These are phyloP conservation scores for Anhinga rufa DNA, from an alignment of 2,113 vertebrate species.

Conservation along the genomic window DNA sequence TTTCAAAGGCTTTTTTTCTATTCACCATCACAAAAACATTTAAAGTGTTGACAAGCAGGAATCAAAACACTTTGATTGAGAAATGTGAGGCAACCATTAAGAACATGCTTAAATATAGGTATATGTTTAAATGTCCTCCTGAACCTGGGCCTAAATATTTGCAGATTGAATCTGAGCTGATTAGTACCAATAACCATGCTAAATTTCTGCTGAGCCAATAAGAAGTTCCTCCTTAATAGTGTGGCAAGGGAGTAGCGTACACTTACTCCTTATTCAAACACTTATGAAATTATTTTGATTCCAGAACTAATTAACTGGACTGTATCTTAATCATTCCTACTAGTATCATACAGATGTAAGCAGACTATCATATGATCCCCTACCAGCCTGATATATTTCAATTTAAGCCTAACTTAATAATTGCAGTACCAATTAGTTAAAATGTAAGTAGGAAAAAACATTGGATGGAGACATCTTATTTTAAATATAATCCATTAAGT, in stretches of 20 bases:
- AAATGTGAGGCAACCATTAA: background rate
- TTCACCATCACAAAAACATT: background rate
- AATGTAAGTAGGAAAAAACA: conserved; percentile 50
- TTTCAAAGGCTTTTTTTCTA: background rate
- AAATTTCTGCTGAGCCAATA: background rate
- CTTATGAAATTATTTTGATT: conserved; percentile 24
- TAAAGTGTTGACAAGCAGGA: background rate
- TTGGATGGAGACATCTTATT: conserved; percentile 59
- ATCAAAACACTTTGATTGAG: background rate
- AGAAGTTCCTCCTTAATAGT: background rate
- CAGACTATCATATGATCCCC: conserved; percentile 14
- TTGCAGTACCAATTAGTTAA: conserved; percentile 62
- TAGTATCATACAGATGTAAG: conserved; percentile 17
- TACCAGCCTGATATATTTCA: conserved; percentile 45
- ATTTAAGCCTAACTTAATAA: conserved; percentile 59
- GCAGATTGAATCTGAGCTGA: background rate
- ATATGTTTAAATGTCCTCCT: background rate
- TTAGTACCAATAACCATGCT: background rate
- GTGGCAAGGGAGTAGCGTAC: background rate
- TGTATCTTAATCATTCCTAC: conserved; percentile 22
- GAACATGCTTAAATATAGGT: background rate
- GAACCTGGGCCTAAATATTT: background rate
- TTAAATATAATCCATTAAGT: conserved; percentile 68
- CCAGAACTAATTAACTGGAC: conserved; percentile 39
- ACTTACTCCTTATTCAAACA: background rate